These are phyloP conservation scores for Bucorvus abyssinicus DNA, from an alignment of 2,797 vertebrate species.

Conservation along the genomic window DNA sequence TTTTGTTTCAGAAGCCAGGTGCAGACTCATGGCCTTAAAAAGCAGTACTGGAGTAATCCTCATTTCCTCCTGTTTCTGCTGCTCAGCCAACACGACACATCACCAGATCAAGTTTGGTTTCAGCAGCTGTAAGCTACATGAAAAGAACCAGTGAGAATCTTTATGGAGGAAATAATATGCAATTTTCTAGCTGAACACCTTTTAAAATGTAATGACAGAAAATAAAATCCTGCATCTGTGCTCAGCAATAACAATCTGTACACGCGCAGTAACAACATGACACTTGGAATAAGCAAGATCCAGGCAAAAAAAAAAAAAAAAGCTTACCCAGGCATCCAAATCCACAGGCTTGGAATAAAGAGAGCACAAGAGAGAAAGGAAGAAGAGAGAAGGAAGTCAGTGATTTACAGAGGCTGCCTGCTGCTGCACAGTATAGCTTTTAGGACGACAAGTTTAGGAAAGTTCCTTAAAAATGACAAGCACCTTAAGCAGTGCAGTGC, in stretches of 20 bases:
- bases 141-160: slow-evolving; percentile 68
- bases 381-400: slow-evolving; percentile 50
- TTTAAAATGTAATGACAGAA: slow-evolving; percentile 87
- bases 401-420: slow-evolving; percentile 56
- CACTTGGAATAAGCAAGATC: slow-evolving; percentile 82
- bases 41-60: slow-evolving; percentile 17
- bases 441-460: slow-evolving; percentile 33
- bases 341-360: slow-evolving; percentile 79
- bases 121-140: slow-evolving; percentile 67
- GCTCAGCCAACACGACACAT: slow-evolving; percentile 26
- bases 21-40: neutral
- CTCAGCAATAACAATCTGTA: slow-evolving; percentile 79
- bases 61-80: slow-evolving; percentile 31
- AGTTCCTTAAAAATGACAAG: slow-evolving; percentile 20
- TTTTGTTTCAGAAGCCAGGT: neutral
- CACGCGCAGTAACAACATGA: slow-evolving; percentile 83
- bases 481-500: slow-evolving; percentile 16
- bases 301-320: slow-evolving; percentile 41
- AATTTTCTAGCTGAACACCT: slow-evolving; percentile 94
- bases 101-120: slow-evolving; percentile 48
- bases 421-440: slow-evolving; percentile 47
- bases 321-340: slow-evolving; percentile 86
- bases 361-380: neutral
- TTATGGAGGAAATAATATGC: slow-evolving; percentile 81
- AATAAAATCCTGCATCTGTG: slow-evolving; percentile 72